Percentiles rank a stretch among this genome's conserved stretches.
These are phyloP conservation scores for Amblyjoppa fuscipennis DNA, from an alignment of 2,888 invertebrate species.

Conservation along the genomic window DNA sequence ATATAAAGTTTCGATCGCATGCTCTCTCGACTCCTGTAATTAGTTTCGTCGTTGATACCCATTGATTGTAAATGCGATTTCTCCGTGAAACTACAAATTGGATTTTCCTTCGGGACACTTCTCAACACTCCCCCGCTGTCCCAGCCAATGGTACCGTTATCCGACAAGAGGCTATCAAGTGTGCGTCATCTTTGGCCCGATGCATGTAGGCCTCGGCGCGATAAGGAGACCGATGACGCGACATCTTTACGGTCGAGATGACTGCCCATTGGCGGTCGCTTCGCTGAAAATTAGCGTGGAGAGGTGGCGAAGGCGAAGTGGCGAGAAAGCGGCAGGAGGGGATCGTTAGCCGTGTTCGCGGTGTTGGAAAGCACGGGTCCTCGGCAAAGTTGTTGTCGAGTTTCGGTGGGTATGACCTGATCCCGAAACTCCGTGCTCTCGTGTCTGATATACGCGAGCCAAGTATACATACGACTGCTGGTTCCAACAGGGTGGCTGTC, in stretches of 20 bases:
- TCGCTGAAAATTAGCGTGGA: slow-evolving; percentile 53
- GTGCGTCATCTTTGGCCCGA: neutral
- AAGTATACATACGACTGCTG: slow-evolving; percentile 26
- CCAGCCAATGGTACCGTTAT: neutral
- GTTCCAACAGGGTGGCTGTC: slow-evolving; percentile 34
- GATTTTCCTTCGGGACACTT: neutral
- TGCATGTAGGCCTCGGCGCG: slow-evolving; percentile 12
- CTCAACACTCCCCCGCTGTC: neutral
- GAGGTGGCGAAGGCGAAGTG: slow-evolving; percentile 5
- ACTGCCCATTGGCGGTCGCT: slow-evolving; percentile 53
- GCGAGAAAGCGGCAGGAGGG: neutral
- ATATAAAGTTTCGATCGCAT: slow-evolving; percentile 56
- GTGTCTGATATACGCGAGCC: slow-evolving; percentile 47
- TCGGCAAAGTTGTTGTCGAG: slow-evolving; percentile 65
- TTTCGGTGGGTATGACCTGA: slow-evolving; percentile 58
- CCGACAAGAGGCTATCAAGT: neutral
- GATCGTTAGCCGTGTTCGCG: slow-evolving; percentile 9
- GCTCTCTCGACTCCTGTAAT: slow-evolving; percentile 53
- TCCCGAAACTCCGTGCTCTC: slow-evolving; percentile 52
- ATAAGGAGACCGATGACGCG: slow-evolving; percentile 67
- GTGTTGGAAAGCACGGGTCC: slow-evolving; percentile 53
- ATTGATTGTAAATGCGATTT: slow-evolving; percentile 63
- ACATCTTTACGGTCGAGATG: slow-evolving; percentile 69
- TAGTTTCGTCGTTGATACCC: slow-evolving; percentile 59
- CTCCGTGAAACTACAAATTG: slow-evolving; percentile 27